Base-by-base conservation (phyloP, 2,888 invertebrate genomes). In the Branchipolynoe longqiensis region DNA sequence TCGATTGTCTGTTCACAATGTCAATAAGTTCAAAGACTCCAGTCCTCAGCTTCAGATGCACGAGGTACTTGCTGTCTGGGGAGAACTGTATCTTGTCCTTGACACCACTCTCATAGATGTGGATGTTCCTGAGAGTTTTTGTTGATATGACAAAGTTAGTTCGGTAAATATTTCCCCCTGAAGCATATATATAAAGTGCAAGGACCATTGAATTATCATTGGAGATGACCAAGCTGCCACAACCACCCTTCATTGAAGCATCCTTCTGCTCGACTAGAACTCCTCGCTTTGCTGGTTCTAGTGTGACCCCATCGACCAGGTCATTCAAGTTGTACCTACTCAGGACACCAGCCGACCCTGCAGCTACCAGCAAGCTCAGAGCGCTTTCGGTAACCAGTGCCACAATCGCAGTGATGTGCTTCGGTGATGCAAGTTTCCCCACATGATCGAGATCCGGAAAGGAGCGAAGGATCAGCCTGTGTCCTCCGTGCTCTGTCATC, bases 61-160 rank as follows among this genome's bases (percentile, higher is more conserved):
- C 48, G 18, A 78, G 54, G 33, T 25, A 78, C 1, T 3, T 4
- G 4, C 78, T 31, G 48, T 78, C 78, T 25, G 78, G 78, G 12
- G 78, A 78, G 33, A 78, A 78, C 78, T 78, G 48, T 1, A 28
- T 48, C 18, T 41, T 25, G 48, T 78, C 78, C 28, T 40, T 48
- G 6, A 78, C 78, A 25, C 54, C 78, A 33, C 78, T 78, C 48
- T 78, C 78, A 78, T 78, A 78, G 25, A 78, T 78, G 48, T 78
- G 78, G 28, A 78, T 25, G n/a, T 78, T 78, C 28, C 48, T 48
- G 1, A 78, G 41, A 6, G 6, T 48, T 78, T 78, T 33, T 48
- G 78, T 78, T n/a, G 78, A 78, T 28, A 78, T 22, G 8, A 78
- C 31, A 48, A 78, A 78, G 33, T 78, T 78, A 48, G 78, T 78